Evolutionary conservation across 2,113 vertebrate species (phyloP), one percentile per base, ranked within the genome.

Genomic region (Chaetodon trifascialis): DNA sequence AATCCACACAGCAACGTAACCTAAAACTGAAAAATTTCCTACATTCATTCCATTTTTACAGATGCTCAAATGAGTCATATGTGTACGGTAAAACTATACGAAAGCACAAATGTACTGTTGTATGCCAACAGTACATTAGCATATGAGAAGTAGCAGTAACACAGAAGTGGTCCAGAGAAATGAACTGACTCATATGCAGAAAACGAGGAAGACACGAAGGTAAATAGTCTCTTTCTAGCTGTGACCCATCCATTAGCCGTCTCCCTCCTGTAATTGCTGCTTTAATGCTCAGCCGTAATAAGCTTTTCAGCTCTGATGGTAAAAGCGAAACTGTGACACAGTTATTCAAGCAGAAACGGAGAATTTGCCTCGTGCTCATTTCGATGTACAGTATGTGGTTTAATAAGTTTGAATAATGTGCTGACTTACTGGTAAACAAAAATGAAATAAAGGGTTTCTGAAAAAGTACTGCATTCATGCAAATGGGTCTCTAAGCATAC

Each of bases 231-330:
- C 59, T 75, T 51, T 51, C 58, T 36, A 14, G 44, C 56, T 34
- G 60, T 11, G 52, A 59, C 40, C 49, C 80, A 34, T 76, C 73
- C 84, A 80, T 90, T 84, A 86, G 80, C 36, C 0, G 4, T 10
- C 73, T 52, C 70, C 51, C 56, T 75, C 75, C 44, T 36, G 71
- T 77, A 83, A 80, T 71, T 64, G 63, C 63, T 77, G 46, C 76
- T 59, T 84, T 85, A 85, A 70, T 7, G 73, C 40, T 74, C n/a
- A 0, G 42, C 36, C 66, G 21, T 79, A 64, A 89, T n/a, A 42
- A 80, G 42, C 49, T 78, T 69, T 73, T n/a, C 36, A 62, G 62
- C 19, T 23, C 59, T 75, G 56, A 68, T 47, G 67, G 44, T 56
- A 15, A 69, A 85, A 81, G 49, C 59, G 54, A 66, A n/a, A 51